Percentiles rank a stretch among this genome's conserved stretches.
Evolutionary conservation across 1,140 invertebrate species (phyloP).

Genomic region (Bombus balteatus): DNA sequence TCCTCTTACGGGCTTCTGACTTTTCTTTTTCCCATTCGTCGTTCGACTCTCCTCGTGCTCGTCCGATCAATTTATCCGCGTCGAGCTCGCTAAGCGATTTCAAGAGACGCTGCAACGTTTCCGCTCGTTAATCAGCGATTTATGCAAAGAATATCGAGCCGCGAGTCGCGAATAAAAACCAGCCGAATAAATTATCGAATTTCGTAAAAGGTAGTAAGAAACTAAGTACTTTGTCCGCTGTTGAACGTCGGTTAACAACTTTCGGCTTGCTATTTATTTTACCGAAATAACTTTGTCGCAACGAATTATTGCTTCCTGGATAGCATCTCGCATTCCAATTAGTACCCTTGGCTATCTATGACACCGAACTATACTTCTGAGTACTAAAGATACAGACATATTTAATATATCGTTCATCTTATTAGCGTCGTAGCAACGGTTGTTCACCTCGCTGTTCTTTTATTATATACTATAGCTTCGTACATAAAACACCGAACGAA

Average conservation of each 20-base stretch:
- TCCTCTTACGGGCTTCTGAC: background rate
- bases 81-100: slow-evolving; percentile 2
- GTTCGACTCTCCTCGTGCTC: background rate
- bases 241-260: background rate
- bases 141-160: slow-evolving; percentile 4
- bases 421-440: background rate
- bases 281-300: background rate
- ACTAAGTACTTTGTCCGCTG: background rate
- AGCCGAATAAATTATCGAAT: background rate
- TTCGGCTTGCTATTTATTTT: background rate
- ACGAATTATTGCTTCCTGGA: background rate
- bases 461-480: too few relatives aligned
- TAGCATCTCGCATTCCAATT: background rate
- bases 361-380: background rate
- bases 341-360: background rate
- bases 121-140: slow-evolving; percentile 29
- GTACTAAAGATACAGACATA: background rate
- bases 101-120: background rate
- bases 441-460: background rate
- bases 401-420: background rate
- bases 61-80: slow-evolving; percentile 12
- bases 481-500: too few relatives aligned
- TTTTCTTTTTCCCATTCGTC: background rate
- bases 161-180: background rate
- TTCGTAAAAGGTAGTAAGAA: background rate